Conservation (phyloP, 2,888 invertebrate genomes). For the Mesorhabditis belari region DNA sequence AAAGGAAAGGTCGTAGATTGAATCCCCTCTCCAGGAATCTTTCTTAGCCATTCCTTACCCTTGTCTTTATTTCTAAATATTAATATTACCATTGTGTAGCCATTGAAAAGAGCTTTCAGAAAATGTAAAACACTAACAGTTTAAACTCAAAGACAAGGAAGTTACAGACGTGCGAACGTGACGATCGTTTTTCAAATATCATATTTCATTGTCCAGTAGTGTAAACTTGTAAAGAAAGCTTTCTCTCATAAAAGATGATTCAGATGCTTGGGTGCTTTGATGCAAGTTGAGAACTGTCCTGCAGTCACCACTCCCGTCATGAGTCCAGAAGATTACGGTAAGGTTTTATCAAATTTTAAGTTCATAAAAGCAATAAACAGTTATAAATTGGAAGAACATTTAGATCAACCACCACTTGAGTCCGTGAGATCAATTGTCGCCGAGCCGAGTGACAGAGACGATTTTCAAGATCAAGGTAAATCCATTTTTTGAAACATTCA, state of each 20-base stretch:
- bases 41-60: no score
- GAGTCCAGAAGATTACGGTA: not conserved
- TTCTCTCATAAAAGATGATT: no score
- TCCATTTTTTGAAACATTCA: not conserved
- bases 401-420: conserved; percentile 6
- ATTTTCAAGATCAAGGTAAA: not conserved
- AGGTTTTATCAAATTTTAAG: not conserved
- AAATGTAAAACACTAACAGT: no score
- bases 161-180: no score
- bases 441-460: conserved; percentile 10
- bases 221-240: no score
- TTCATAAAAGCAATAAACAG: no score
- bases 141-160: no score
- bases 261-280: conserved; percentile 41
- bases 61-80: no score
- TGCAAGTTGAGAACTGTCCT: conserved; percentile 41
- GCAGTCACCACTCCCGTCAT: conserved; percentile 7
- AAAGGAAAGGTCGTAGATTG: conserved; percentile 3
- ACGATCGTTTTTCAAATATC: no score
- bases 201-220: no score
- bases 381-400: conserved; percentile 2
- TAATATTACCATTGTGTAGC: no score
- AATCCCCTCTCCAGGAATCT: conserved; percentile 1
- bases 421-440: conserved; percentile 15
- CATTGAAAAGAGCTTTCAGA: no score